Percentiles rank a stretch among this genome's conserved stretches.
These are phyloP conservation scores for Sminthurinus aureus DNA, from an alignment of 2,888 invertebrate genomes.

Conservation along the genomic window DNA sequence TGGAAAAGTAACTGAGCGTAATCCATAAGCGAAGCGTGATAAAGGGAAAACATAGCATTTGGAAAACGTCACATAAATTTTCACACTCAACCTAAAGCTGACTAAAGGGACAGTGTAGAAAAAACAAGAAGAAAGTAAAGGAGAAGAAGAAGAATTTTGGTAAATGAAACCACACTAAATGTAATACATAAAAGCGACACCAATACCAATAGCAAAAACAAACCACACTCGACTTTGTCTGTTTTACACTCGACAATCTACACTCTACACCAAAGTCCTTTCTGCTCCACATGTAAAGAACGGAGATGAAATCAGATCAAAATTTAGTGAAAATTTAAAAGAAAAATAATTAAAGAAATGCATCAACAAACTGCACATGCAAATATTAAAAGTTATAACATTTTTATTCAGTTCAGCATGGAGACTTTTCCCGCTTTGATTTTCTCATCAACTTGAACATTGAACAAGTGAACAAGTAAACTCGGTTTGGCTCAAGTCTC, in stretches of 20 bases:
- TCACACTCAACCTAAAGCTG: conserved; percentile 41
- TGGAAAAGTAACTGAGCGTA: conserved; percentile 43
- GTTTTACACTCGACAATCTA: neutral
- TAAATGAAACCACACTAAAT: no score
- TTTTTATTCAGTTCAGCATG: neutral
- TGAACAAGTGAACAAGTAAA: neutral
- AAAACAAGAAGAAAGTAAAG: no score
- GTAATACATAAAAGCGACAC: no score
- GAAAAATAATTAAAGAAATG: neutral
- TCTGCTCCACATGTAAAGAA: neutral
- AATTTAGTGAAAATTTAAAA: neutral
- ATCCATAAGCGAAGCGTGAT: conserved; percentile 51
- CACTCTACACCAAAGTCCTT: conserved; percentile 4
- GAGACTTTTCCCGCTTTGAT: neutral
- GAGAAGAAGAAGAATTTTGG: no score
- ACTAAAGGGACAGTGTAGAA: conserved; percentile 2
- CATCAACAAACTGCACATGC: neutral
- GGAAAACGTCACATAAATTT: conserved; percentile 46
- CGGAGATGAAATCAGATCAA: no score
- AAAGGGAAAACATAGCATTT: conserved; percentile 46
- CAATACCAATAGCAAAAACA: neutral
- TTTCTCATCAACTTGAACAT: neutral
- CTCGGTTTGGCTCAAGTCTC: no score
- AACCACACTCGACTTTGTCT: neutral
- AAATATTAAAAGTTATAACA: neutral